These are phyloP conservation scores for Eupristina koningsbergeri DNA, from an alignment of 1,140 invertebrate genomes.

Conservation along the genomic window DNA sequence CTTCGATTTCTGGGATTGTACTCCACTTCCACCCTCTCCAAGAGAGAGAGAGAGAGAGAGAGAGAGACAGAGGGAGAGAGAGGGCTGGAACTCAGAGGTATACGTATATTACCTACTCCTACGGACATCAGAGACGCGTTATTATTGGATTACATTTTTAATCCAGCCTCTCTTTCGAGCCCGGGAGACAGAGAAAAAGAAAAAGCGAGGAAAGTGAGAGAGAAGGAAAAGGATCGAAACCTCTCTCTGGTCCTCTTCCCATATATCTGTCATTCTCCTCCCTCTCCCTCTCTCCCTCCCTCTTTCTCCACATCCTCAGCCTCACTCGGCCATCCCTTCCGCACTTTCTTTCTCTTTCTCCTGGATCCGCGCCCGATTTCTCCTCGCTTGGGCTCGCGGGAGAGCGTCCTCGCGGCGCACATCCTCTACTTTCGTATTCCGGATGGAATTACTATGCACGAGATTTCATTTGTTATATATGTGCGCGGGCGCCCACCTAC, in stretches of 20 bases:
- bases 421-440: slow-evolving; percentile 69
- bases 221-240: slow-evolving; percentile 15
- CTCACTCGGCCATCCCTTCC: slow-evolving; percentile 32
- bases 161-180: slow-evolving; percentile 67
- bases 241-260: slow-evolving; percentile 30
- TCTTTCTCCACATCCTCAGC: slow-evolving; percentile 17
- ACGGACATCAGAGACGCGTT: slow-evolving; percentile 72
- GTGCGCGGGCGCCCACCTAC: slow-evolving; percentile 62
- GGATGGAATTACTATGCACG: slow-evolving; percentile 73
- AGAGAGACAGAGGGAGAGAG: background rate
- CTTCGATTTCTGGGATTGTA: slow-evolving; percentile 47
- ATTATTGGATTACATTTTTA: slow-evolving; percentile 75
- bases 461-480: slow-evolving; percentile 74
- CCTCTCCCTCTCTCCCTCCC: no score
- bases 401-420: slow-evolving; percentile 55
- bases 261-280: no score
- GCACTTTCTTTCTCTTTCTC: slow-evolving; percentile 46
- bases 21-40: background rate
- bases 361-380: slow-evolving; percentile 41
- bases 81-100: no score
- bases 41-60: background rate
- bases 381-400: slow-evolving; percentile 23
- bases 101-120: slow-evolving; percentile 61
- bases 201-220: slow-evolving; percentile 35
- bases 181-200: slow-evolving; percentile 48